These are phyloP conservation scores for Cacatua alba DNA, from an alignment of 2,113 vertebrate species.

Conservation along the genomic window DNA sequence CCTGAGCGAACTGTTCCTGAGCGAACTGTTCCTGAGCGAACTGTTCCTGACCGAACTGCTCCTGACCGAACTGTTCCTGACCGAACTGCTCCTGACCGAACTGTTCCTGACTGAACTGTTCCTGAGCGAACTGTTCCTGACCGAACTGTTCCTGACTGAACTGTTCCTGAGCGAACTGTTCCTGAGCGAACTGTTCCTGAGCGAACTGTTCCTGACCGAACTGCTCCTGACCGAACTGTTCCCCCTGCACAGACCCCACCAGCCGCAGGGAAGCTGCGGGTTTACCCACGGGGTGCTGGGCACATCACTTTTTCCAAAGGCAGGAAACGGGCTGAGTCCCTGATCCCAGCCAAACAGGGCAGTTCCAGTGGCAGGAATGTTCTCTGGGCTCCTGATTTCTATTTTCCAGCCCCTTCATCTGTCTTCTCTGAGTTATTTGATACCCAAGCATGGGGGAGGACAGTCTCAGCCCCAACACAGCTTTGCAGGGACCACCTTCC, in stretches of 20 bases:
- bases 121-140: no score
- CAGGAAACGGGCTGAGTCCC: neutral
- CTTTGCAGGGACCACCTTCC: neutral
- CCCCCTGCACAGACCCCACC: rapidly evolving
- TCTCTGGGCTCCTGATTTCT: neutral
- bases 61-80: no score
- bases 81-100: no score
- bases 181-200: no score
- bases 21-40: no score
- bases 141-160: no score
- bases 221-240: no score
- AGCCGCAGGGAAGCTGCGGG: rapidly evolving
- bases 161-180: no score
- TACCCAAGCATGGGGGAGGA: neutral
- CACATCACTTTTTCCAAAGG: rapidly evolving
- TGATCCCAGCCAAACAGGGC: neutral
- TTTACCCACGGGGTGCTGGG: rapidly evolving
- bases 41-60: no score
- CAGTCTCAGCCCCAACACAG: rapidly evolving
- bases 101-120: no score
- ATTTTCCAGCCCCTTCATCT: neutral
- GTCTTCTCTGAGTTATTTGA: neutral
- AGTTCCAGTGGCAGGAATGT: neutral
- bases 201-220: no score
- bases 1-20: no score